Conservation (phyloP, 2,113 vertebrate genomes). For the Xenopus tropicalis region DNA sequence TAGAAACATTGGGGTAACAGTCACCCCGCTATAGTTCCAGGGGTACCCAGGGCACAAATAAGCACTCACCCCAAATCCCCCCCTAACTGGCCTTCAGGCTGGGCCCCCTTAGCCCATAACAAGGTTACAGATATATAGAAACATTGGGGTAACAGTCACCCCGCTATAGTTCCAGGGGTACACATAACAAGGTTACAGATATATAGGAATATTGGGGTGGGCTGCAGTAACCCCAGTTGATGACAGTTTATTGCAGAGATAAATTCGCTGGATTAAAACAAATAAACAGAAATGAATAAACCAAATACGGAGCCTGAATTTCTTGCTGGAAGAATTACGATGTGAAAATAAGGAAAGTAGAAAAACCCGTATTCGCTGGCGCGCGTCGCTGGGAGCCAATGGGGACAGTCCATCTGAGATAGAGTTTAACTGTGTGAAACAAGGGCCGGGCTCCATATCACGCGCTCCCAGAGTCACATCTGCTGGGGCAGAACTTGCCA, state of each 20-base stretch:
- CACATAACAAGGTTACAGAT: too few relatives aligned
- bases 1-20: too few relatives aligned
- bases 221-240: too few relatives aligned
- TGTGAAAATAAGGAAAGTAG: constrained; percentile 54
- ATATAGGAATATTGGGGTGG: too few relatives aligned
- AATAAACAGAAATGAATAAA: constrained; percentile 57
- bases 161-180: too few relatives aligned
- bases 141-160: too few relatives aligned
- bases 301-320: constrained; percentile 58
- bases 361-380: constrained; percentile 46
- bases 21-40: too few relatives aligned
- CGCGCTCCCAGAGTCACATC: background rate
- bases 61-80: too few relatives aligned
- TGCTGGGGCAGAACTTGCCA: background rate
- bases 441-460: constrained; percentile 46
- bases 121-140: too few relatives aligned
- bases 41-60: too few relatives aligned
- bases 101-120: too few relatives aligned
- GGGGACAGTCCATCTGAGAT: constrained; percentile 56
- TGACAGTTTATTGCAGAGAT: constrained; percentile 45
- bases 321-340: constrained; percentile 61
- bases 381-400: constrained; percentile 51
- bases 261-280: constrained; percentile 49
- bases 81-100: too few relatives aligned
- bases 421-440: constrained; percentile 50